Percentiles rank a stretch among this genome's conserved stretches.
These are phyloP conservation scores for Caenorhabditis plicata DNA, from an alignment of 2,888 invertebrate genomes.

Conservation along the genomic window DNA sequence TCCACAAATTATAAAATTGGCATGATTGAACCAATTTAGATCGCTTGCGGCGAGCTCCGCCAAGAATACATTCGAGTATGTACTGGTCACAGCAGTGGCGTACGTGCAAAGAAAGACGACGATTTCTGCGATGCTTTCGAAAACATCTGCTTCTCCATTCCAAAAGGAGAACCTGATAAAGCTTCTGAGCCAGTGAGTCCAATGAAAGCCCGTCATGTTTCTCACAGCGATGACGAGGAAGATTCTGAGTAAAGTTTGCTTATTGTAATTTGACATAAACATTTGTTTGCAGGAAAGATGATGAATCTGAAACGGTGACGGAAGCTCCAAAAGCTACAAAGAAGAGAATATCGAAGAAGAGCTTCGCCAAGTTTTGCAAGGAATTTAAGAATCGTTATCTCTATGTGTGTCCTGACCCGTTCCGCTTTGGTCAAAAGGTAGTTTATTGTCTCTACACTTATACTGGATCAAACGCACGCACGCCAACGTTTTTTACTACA, in stretches of 20 bases:
- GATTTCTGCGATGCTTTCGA: conserved; percentile 52
- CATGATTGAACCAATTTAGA: conserved; percentile 31
- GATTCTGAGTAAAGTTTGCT: background rate
- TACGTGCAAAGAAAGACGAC: conserved; percentile 25
- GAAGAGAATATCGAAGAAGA: conserved; percentile 23
- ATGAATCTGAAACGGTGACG: background rate
- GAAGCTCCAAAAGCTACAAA: conserved; percentile 10
- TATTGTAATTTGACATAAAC: background rate
- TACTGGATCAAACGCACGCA: too few species aligned
- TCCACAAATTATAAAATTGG: too few species aligned
- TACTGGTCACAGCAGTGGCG: conserved; percentile 15
- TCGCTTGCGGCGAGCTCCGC: conserved; percentile 51
- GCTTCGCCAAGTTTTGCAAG: conserved; percentile 51
- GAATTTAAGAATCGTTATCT: conserved; percentile 62
- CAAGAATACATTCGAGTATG: conserved; percentile 50
- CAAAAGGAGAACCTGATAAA: conserved; percentile 23
- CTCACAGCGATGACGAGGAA: too few species aligned
- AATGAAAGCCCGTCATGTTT: background rate
- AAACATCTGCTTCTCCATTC: conserved; percentile 53
- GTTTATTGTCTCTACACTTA: too few species aligned
- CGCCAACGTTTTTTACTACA: background rate
- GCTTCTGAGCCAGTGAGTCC: conserved; percentile 1
- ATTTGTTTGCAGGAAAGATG: background rate
- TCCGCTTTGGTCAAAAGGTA: conserved; percentile 50
- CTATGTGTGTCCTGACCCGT: conserved; percentile 61